Conservation (phyloP, 2,888 invertebrate species). For the Xestoiulus laeticollis region DNA sequence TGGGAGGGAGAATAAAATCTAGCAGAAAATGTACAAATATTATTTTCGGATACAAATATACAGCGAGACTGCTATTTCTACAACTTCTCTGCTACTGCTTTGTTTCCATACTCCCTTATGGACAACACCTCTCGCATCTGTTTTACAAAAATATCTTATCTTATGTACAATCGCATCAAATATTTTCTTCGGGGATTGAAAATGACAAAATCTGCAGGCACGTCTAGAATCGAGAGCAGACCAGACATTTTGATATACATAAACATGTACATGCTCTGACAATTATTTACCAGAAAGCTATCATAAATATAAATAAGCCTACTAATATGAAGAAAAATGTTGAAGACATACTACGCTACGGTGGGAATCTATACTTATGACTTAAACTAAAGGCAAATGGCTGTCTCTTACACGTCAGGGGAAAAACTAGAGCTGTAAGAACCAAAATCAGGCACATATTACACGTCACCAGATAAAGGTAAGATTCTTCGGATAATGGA, state of each 20-base stretch:
- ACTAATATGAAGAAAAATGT: neutral
- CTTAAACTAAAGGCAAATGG: neutral
- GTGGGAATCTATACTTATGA: neutral
- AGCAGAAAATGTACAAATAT: slow-evolving; percentile 41
- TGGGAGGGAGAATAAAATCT: neutral
- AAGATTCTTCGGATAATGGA: neutral
- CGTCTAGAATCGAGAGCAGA: slow-evolving; percentile 38
- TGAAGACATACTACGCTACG: neutral
- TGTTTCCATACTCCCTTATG: neutral
- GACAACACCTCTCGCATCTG: neutral
- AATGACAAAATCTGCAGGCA: slow-evolving; percentile 39
- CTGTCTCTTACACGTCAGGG: neutral
- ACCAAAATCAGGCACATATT: slow-evolving; percentile 1
- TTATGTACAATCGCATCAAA: slow-evolving; percentile 21
- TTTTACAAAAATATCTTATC: slow-evolving; percentile 15
- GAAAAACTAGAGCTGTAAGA: neutral
- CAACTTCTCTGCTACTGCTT: neutral
- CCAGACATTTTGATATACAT: slow-evolving; percentile 39
- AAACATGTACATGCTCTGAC: neutral
- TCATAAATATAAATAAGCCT: neutral
- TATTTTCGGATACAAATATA: neutral
- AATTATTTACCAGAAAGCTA: neutral
- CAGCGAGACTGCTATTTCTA: slow-evolving; percentile 31
- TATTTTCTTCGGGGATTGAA: slow-evolving; percentile 15
- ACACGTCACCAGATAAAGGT: neutral